Evolutionary conservation across 1,140 invertebrate species (phyloP).

Genomic region (Hirudo medicinalis): DNA sequence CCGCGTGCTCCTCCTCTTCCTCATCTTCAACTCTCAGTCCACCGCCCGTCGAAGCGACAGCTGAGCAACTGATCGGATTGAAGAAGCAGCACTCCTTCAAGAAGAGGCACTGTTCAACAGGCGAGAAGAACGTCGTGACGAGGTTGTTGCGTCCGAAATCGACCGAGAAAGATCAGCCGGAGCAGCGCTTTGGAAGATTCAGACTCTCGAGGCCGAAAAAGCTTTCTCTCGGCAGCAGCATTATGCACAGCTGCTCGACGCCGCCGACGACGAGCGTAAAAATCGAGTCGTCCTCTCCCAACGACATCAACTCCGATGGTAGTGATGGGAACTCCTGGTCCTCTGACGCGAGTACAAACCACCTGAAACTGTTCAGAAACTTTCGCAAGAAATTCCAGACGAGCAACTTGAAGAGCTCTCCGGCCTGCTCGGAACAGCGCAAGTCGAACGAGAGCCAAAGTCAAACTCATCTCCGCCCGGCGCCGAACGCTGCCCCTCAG

Average conservation of each 20-base stretch:
- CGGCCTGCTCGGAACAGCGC: no score
- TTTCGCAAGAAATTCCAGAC: slow-evolving; percentile 2
- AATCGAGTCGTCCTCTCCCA: background rate
- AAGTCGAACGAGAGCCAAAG: background rate
- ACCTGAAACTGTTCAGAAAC: background rate
- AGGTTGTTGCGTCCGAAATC: no score
- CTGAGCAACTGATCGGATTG: background rate
- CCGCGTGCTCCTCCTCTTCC: background rate
- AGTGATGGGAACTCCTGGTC: background rate
- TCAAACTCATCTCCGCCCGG: background rate
- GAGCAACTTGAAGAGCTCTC: no score
- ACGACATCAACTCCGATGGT: background rate
- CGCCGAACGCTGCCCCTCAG: background rate
- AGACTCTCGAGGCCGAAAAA: no score
- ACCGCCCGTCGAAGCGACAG: background rate
- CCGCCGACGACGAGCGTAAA: no score
- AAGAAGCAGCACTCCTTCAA: background rate
- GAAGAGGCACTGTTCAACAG: background rate
- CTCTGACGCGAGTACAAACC: background rate
- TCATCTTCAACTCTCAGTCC: background rate
- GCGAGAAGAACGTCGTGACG: background rate
- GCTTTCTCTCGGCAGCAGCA: no score
- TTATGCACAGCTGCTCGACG: no score
- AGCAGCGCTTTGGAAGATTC: no score
- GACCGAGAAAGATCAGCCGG: no score